Evolutionary conservation across 2,888 invertebrate genomes (phyloP), one percentile per base, ranked within the genome.

Genomic region (Trisateles emortualis): DNA sequence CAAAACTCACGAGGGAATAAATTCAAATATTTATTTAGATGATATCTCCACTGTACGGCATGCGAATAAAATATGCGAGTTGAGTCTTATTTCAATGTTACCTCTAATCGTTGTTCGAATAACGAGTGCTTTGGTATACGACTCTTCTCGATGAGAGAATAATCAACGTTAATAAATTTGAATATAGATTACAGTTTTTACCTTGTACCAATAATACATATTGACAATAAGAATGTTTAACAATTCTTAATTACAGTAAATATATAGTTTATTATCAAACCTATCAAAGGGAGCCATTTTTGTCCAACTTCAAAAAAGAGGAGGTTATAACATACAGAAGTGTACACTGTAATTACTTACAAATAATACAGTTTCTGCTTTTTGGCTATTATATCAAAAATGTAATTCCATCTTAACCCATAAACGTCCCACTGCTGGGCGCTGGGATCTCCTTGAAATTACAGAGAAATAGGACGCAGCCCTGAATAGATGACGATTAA

Each of bases 11-110:
- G 52, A 66, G 70, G 69, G 78, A 72, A 76, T 80, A 73, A 68
- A 76, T 77, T 72, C 74, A 79, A 82, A 86, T 82, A 83, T 86
- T 83, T 84, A 81, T 86, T 86, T 79, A 79, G 80, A 83, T 78
- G 79, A 76, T 76, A 69, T 73, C 77, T 72, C 70, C 72, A 73
- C 76, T 76, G n/a, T 80, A 63, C 74, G 76, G 74, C 69, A 74
- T 64, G 59, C 72, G 72, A 81, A 81, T 84, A 81, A 81, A 84
- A 83, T 79, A 81, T 76, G 59, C 69, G 59, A 49, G 51, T 63
- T 60, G 64, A 58, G 59, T 64, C 69, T 64, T 68, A 70, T 77
- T 81, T 74, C 60, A 79, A 81, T 79, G 79, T 76, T 69, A 77
- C 77, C 78, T 78, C 73, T 79, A 79, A 78, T 71, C 64, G 61